Base-by-base conservation (phyloP, 2,888 invertebrate genomes). In the Cistogaster globosa region DNA sequence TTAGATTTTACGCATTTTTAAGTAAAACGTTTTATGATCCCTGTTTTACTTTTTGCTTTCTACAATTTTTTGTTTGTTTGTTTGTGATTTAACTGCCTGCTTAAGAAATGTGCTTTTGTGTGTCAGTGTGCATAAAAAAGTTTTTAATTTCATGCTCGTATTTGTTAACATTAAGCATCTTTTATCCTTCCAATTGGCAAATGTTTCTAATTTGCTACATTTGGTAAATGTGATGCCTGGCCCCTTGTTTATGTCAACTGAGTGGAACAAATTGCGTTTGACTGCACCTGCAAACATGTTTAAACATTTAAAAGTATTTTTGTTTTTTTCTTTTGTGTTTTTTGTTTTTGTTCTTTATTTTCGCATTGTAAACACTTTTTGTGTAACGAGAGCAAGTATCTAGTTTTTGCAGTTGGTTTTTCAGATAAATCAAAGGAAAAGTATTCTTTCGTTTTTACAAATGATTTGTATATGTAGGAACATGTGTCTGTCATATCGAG, bases 251-350 rank as follows among this genome's bases (percentile, higher is more conserved):
- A 89, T 91, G 92, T 91, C 92, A 92, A 92, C 90, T 89, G 90
- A 89, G 88, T 88, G 90, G 88, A 90, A 91, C 92, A 87, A 92
- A 92, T 92, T 89, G 88, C 65, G 75, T 82, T 85, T 88, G 87
- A 87, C 90, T 92, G 91, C 92, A 92, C 92, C 92, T 92, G 92
- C 92, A 92, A 87, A 87, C 68, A 67, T 71, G 75, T 85, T 82
- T 85, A 32, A 82, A 75, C 78, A 77, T 81, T 81, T 78, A 60
- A 58, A 71, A 18, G 45, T 65, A 42, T 74, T 67, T 48, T 42
- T n/a, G 60, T 69, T 60, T 32, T 62, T 62, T 60, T 68, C 48
- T 62, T 74, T 67, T 48, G 42, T n/a, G 60, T 69, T 60, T 32
- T 62, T 62, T 60, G n/a, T 68, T 51, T 62, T 12, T 65, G 9